phyloP scores from a whole-genome alignment of 2,888 invertebrate genomes.

The Synanthedon tipuliformis region DNA sequence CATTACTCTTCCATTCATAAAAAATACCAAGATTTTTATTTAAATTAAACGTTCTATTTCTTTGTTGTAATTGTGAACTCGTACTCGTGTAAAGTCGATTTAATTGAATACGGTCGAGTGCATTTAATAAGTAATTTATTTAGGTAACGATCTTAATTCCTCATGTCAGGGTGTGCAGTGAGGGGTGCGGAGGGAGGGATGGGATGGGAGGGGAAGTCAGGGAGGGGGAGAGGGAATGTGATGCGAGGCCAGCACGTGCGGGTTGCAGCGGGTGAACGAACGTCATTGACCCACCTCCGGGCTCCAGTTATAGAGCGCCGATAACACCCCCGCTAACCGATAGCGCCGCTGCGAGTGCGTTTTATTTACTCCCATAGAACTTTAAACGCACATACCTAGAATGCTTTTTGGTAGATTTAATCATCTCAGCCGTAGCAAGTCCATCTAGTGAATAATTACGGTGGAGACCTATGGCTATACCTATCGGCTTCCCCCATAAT shows the following conservation, averaged over 20 bases:
- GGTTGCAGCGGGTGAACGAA: slow-evolving; percentile 63
- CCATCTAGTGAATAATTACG: too few species aligned
- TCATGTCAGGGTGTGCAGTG: slow-evolving; percentile 21
- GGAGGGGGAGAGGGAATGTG: slow-evolving; percentile 14
- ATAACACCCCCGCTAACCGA: slow-evolving; percentile 50
- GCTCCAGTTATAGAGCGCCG: slow-evolving; percentile 50
- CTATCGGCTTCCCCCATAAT: too few species aligned
- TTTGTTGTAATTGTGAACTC: too few species aligned
- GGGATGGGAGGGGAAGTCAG: slow-evolving; percentile 34
- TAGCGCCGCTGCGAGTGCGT: slow-evolving; percentile 15
- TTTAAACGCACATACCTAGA: too few species aligned
- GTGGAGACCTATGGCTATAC: too few species aligned
- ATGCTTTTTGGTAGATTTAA: too few species aligned
- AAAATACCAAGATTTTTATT: too few species aligned
- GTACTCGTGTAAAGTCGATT: too few species aligned
- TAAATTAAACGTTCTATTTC: too few species aligned
- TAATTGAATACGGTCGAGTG: neutral
- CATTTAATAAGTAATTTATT: slow-evolving; percentile 4
- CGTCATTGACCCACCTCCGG: slow-evolving; percentile 67
- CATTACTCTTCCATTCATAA: too few species aligned
- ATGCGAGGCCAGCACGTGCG: slow-evolving; percentile 58
- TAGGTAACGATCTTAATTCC: slow-evolving; percentile 12
- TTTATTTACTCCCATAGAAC: neutral
- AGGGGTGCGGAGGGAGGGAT: slow-evolving; percentile 22
- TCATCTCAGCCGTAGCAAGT: too few species aligned